Base-by-base conservation (phyloP, 2,888 invertebrate genomes). In the Philereme transversata region DNA sequence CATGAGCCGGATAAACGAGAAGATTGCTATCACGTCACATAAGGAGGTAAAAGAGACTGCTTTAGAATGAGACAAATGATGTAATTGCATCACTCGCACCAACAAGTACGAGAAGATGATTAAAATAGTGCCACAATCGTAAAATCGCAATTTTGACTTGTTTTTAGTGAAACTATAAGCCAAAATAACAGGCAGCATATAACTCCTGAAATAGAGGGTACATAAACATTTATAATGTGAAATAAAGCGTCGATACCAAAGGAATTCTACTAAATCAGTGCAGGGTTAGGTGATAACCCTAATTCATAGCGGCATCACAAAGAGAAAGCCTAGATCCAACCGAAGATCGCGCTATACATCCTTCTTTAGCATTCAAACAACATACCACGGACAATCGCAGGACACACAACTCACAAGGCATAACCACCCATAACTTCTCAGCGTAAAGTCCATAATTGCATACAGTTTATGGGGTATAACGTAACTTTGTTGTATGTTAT, bases 311-410 rank as follows among this genome's bases (percentile, higher is more conserved):
- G 74, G 74, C 72, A 70, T 66, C 59, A 71, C 72, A 74, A 74
- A 74, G 74, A 59, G 68, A 67, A 62, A 65, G 63, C 65, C 67
- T 65, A 67, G 70, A 66, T 70, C 67, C 62, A 62, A 59, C 61
- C 65, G 62, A 67, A 72, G 71, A 71, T 73, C 71, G 72, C 61
- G 71, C 69, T 64, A 69, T 69, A 68, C 69, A 71, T 69, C 65
- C 58, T 66, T 50, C 65, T 55, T 64, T 58, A 52, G 59, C 54
- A 67, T 56, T 57, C 57, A 38, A 63, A 65, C 65, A 65, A 55
- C 62, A 61, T 59, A 62, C 61, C 57, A 50, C n/a, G 57, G 57
- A 61, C 61, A 61, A 61, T 60, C 40, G 56, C 56, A 53, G 51
- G 54, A 62, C 62, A 43, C 52, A 55, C 47, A 56, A 56, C 50